Evolutionary conservation across 2,888 invertebrate species (phyloP), one percentile per base, ranked within the genome.

Genomic region (Zygaena filipendulae): DNA sequence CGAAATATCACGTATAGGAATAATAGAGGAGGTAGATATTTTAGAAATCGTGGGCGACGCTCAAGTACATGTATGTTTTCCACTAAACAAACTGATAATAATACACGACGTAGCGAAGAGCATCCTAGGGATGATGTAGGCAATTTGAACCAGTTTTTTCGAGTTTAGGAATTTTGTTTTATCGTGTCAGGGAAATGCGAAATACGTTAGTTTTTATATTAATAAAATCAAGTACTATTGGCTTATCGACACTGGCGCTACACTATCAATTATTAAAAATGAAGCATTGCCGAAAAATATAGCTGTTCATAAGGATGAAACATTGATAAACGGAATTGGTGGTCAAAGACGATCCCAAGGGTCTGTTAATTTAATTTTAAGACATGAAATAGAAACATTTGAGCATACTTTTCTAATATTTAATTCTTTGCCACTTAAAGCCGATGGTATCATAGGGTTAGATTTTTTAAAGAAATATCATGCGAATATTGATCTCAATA

Each of bases 261-360:
- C 27, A 22, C 21, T 27, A 16, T 27, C 27, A 16, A 13, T 16
- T 10, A n/a, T 27, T 11, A 27, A 18, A 22, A 14, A 3, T 7
- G 13, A 13, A 13, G 27, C 13, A 12, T 16, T 27, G 22, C 27
- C 26, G 3, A 26, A 13, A 2, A 18, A 1, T 10, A 9, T 26
- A 7, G 13, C 2, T 20, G 3, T 26, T 21, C 13, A 21, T 3
- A 22, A 16, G 22, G 27, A 22, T 22, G 5, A 22, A 11, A 27
- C 22, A 2, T 11, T 27, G 4, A 27, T 27, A 11, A 27, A 27
- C 11, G 22, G 27, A 13, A 27, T 27, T 20, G 27, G 27, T 16
- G 27, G 27, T 16, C 16, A 27, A 18, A 22, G 11, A 13, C 22
- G 27, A 11, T 27, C 27, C n/a, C 21, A 20, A 5, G 27, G 27